Conservation (phyloP, 2,113 vertebrate genomes). For the Ia io region DNA sequence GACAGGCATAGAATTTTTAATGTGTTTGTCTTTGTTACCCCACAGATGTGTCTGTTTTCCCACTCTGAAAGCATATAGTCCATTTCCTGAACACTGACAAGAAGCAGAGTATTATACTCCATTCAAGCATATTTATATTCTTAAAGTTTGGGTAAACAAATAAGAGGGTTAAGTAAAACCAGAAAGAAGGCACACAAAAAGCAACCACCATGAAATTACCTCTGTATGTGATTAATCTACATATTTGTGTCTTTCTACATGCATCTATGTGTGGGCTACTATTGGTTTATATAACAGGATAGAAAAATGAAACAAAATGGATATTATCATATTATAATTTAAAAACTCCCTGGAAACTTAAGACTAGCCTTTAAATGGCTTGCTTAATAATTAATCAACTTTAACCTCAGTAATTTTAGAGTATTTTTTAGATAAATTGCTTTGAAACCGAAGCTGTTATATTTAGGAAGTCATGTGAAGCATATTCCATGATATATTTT, state of each 20-base stretch:
- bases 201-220: neutral
- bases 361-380: neutral
- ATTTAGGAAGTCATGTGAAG: neutral
- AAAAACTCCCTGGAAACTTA: neutral
- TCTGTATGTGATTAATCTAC: neutral
- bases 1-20: conserved; percentile 44
- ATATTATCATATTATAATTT: neutral
- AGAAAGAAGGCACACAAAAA: neutral
- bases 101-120: neutral
- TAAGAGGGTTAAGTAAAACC: conserved; percentile 20
- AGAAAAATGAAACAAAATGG: neutral
- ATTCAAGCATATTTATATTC: conserved; percentile 25
- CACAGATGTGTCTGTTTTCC: conserved; percentile 63
- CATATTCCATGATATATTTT: neutral
- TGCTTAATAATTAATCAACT: neutral
- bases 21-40: neutral
- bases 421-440: neutral
- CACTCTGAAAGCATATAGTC: neutral
- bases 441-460: neutral
- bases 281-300: neutral
- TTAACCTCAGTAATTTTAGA: neutral
- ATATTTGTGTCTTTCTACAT: neutral
- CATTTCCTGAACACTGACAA: conserved; percentile 36
- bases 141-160: conserved; percentile 44
- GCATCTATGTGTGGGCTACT: neutral